A percentile compares a stretch with the other conserved stretches of the same genome.
phyloP scores from a whole-genome alignment of 2,113 vertebrate genomes.

The Entomyzon cyanotis region DNA sequence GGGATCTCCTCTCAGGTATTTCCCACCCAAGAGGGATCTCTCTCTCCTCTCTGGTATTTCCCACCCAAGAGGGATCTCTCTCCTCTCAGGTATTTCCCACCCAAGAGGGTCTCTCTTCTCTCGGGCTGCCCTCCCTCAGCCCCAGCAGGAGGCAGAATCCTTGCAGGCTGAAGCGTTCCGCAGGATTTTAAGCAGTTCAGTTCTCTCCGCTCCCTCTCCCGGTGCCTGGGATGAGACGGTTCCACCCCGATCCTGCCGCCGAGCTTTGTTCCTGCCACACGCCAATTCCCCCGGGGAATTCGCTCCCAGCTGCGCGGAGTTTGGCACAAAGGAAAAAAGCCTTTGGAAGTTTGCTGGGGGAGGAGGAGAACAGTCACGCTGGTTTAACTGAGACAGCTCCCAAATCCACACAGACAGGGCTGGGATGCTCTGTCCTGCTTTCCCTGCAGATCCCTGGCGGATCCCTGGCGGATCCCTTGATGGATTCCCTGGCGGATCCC shows the following conservation, averaged over 20 bases:
- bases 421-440: not conserved
- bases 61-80: too few relatives aligned
- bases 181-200: not conserved
- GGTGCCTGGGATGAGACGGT: not conserved
- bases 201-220: not conserved
- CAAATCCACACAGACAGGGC: not conserved
- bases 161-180: not conserved
- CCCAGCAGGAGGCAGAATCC: not conserved
- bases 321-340: not conserved
- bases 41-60: too few relatives aligned
- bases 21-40: too few relatives aligned
- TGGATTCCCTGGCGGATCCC: too few relatives aligned
- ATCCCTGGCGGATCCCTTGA: too few relatives aligned
- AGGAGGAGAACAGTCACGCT: not conserved
- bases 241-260: fast-evolving
- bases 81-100: too few relatives aligned
- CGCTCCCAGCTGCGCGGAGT: fast-evolving
- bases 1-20: too few relatives aligned
- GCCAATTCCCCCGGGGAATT: not conserved
- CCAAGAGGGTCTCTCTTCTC: not conserved
- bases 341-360: not conserved
- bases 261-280: not conserved
- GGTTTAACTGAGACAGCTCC: not conserved
- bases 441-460: too few relatives aligned
- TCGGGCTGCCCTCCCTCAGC: fast-evolving